These are phyloP conservation scores for Lucifuga dentata DNA, from an alignment of 2,113 vertebrate genomes.

Conservation along the genomic window DNA sequence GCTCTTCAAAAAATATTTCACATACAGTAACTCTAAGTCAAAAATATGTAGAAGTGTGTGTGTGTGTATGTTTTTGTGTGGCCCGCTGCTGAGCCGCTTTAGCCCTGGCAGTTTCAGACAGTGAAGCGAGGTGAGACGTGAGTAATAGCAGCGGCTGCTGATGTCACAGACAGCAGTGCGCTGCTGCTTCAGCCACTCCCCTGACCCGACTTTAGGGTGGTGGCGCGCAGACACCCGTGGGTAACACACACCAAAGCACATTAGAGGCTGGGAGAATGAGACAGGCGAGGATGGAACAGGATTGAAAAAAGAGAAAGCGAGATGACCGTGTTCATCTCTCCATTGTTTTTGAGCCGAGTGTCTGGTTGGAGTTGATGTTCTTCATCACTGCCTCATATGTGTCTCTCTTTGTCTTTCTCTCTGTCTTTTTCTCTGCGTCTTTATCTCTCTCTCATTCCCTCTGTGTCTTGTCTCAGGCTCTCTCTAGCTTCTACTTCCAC, in stretches of 20 bases:
- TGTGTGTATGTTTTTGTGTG: constrained; percentile 11
- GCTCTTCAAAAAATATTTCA: constrained; percentile 29
- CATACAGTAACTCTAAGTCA: neutral
- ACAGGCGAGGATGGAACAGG: constrained; percentile 57
- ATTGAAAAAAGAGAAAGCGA: neutral
- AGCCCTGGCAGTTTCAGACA: constrained; percentile 64
- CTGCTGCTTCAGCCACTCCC: constrained; percentile 55
- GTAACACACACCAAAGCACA: constrained; percentile 77
- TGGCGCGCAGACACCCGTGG: constrained; percentile 67
- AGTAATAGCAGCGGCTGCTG: constrained; percentile 71
- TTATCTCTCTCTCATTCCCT: constrained; percentile 16
- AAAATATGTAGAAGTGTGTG: too few relatives aligned
- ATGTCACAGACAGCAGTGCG: constrained; percentile 70
- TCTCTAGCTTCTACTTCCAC: constrained; percentile 20
- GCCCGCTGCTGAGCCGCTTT: constrained; percentile 34
- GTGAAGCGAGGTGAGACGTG: constrained; percentile 72
- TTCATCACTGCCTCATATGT: constrained; percentile 66
- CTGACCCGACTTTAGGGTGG: constrained; percentile 71
- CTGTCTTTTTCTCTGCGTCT: constrained; percentile 22
- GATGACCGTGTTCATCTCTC: constrained; percentile 52
- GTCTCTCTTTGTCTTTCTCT: constrained; percentile 11
- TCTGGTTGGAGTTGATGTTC: constrained; percentile 64
- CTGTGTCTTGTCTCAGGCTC: neutral
- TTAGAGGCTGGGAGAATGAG: constrained; percentile 70
- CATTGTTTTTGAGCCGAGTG: constrained; percentile 58